Base-by-base conservation (phyloP, 2,797 vertebrate genomes). In the Crypturellus tataupa region DNA sequence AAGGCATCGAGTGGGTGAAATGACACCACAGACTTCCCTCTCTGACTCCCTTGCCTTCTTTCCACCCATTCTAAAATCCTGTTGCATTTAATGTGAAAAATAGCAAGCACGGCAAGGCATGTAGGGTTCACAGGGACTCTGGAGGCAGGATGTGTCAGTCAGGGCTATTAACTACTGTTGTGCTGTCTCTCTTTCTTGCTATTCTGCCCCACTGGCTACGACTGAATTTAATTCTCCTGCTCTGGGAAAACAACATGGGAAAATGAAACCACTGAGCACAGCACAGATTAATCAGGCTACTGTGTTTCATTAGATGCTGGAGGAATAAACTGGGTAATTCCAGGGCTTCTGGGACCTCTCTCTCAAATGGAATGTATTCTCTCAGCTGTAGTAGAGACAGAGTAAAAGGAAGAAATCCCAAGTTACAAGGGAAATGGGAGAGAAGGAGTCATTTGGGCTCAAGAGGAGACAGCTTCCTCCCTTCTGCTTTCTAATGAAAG, bases 401-500 rank as follows among this genome's bases (percentile, higher is more conserved):
- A 65, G 27, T 37, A 58, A 83, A 84, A 79, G 20, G 15, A 84
- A 79, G 85, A 69, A 93, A 93, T 77, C 9, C 14, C 16, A 10
- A 21, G 40, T 84, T 47, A 55, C 24, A 90, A 47, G 12, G 44
- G 14, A 85, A 91, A 1, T 9, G 39, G 19, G 15, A 80, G 24
- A 93, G 6, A 65, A 86, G 7, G 3, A 9, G 7, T 55, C 20
- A 80, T 89, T 58, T 27, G 29, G 60, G 35, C 10, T 64, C 60
- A 77, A 31, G 44, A 85, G 37, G 21, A 67, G 73, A 87, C 90
- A 87, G 10, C 16, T 67, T 20, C 20, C 23, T 59, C 70, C 35
- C 25, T 51, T 89, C 23, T 75, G 6, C 55, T 79, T 80, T 64
- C 55, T 69, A 91, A 65, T 6, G 20, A 86, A 87, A n/a, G 55